These are phyloP conservation scores for Mnemiopsis leidyi DNA, from an alignment of 37 sponge, comb jelly and placozoan species.

Conservation along the genomic window DNA sequence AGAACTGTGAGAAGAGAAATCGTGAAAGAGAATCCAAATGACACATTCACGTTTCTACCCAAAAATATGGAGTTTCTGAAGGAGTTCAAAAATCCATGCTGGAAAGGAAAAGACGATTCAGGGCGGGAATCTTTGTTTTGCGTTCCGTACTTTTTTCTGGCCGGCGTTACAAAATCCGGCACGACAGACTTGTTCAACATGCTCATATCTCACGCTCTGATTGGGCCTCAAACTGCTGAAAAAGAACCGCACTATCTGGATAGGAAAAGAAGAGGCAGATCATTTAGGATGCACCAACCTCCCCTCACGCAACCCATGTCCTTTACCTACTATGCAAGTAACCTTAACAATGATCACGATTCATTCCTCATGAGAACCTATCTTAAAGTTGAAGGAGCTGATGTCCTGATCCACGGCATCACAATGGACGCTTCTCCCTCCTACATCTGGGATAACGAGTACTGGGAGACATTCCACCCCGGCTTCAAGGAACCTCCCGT, in stretches of 20 bases:
- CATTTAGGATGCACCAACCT: not conserved
- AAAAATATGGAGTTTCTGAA: not conserved
- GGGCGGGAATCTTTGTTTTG: not conserved
- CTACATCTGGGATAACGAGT: conserved; percentile 7
- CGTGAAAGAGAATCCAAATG: not conserved
- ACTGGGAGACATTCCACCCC: not conserved
- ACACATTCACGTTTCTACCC: conserved; percentile 12
- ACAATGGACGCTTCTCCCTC: conserved; percentile 12
- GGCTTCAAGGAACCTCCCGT: not conserved
- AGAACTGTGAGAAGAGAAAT: not conserved
- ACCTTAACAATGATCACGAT: not conserved
- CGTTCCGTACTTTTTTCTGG: not conserved
- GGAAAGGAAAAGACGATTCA: not conserved
- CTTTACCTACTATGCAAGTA: not conserved
- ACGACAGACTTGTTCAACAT: conserved; percentile 14
- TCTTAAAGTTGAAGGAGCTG: not conserved
- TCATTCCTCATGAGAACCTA: not conserved
- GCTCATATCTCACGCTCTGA: not conserved
- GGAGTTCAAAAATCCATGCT: conserved; percentile 21
- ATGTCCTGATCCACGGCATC: conserved; percentile 4
- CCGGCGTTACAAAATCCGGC: not conserved
- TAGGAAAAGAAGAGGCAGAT: not conserved
- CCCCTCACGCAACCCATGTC: not conserved
- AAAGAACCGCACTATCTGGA: not conserved
- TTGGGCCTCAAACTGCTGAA: not conserved